phyloP scores from a whole-genome alignment of 2,113 vertebrate species.

The Ursus arctos region DNA sequence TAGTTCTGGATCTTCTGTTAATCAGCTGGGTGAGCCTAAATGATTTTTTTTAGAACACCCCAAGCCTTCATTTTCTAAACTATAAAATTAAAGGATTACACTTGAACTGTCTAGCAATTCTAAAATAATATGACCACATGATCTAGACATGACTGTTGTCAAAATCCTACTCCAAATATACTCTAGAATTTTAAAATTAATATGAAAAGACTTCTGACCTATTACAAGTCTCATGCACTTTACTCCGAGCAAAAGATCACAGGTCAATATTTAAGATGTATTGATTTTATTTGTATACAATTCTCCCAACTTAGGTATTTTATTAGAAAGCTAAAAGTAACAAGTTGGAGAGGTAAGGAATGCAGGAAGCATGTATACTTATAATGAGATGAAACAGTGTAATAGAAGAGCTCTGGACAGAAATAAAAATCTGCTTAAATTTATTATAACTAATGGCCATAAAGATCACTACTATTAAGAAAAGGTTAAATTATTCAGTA shows the following conservation, averaged over 20 bases:
- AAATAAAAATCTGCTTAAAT: background rate
- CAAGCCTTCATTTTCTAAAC: background rate
- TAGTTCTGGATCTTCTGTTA: background rate
- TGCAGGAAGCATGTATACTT: background rate
- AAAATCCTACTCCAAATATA: background rate
- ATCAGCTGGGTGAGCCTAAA: background rate
- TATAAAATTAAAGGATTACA: background rate
- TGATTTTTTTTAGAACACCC: background rate
- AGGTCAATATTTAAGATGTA: background rate
- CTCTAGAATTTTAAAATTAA: background rate
- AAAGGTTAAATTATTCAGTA: slow-evolving; percentile 23
- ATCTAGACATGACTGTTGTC: background rate
- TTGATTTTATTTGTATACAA: background rate
- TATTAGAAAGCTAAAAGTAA: background rate
- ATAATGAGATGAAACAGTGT: background rate
- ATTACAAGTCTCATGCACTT: background rate
- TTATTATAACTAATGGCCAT: background rate
- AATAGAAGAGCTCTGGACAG: background rate
- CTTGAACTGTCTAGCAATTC: background rate
- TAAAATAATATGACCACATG: background rate
- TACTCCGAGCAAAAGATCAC: background rate
- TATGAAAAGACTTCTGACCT: background rate
- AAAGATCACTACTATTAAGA: background rate
- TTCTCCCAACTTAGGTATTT: background rate
- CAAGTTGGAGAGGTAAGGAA: background rate